These are phyloP conservation scores for Columba janthina DNA, from an alignment of 2,113 vertebrate genomes.

Conservation along the genomic window DNA sequence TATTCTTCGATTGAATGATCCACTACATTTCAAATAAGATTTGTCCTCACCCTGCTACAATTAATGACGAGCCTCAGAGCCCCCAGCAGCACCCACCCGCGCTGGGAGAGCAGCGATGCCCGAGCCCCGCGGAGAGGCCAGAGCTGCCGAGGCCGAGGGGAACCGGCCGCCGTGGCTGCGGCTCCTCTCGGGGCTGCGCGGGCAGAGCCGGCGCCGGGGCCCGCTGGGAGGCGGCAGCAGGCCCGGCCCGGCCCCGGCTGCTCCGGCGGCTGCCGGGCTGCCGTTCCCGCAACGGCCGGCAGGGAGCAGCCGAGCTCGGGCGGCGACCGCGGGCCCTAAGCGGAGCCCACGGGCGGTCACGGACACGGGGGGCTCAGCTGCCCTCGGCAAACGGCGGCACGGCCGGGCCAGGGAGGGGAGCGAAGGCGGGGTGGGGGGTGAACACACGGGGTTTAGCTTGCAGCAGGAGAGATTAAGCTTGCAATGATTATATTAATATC, in stretches of 20 bases:
- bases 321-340: no score
- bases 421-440: no score
- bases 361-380: no score
- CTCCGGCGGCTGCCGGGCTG: not conserved
- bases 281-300: not conserved
- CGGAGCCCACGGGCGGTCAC: no score
- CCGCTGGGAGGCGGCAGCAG: not conserved
- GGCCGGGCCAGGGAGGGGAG: no score
- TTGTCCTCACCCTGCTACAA: not conserved
- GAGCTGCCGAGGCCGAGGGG: no score
- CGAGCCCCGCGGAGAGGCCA: no score
- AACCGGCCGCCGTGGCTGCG: no score
- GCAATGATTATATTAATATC: not conserved
- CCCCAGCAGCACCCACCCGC: not conserved
- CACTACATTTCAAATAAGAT: not conserved
- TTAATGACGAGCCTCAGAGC: not conserved
- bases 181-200: no score
- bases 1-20: not conserved
- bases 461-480: not conserved
- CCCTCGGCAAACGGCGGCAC: no score
- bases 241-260: not conserved
- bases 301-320: conserved; percentile 9
- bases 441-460: not conserved
- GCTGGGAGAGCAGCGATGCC: not conserved
- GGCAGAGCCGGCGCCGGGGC: no score